Evolutionary conservation across 2,797 vertebrate genomes (phyloP).

Genomic region (Chromis chromis): DNA sequence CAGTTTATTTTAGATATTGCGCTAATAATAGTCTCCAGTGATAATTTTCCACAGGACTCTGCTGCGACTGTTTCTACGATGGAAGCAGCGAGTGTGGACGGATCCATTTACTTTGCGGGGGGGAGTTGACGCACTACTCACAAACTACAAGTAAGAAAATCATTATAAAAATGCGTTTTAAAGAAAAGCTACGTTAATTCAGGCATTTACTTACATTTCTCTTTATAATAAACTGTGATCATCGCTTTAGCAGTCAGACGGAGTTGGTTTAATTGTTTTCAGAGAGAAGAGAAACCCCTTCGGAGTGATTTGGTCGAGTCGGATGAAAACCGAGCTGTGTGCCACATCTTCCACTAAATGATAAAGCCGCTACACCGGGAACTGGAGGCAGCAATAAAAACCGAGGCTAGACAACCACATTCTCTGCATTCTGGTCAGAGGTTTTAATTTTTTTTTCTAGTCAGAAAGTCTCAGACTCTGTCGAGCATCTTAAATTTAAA

Average conservation of each 20-base stretch:
- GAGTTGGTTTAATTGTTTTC: neutral
- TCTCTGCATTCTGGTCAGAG: rapidly evolving
- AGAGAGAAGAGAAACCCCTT: neutral
- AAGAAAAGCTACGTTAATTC: rapidly evolving
- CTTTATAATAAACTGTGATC: rapidly evolving
- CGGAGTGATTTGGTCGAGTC: conserved; percentile 55
- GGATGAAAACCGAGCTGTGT: conserved; percentile 80
- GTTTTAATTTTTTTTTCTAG: neutral
- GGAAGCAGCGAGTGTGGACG: conserved; percentile 70
- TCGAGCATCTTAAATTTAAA: neutral
- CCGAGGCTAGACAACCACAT: neutral
- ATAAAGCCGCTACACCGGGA: conserved; percentile 62
- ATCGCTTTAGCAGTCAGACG: rapidly evolving
- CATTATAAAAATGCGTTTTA: rapidly evolving
- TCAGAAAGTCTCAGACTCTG: neutral
- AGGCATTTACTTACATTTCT: rapidly evolving
- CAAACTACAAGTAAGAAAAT: neutral
- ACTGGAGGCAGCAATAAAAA: conserved; percentile 30
- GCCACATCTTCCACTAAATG: conserved; percentile 79
- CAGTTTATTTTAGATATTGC: conserved; percentile 74
- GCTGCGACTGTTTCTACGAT: conserved; percentile 64
- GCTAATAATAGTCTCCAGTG: conserved; percentile 75
- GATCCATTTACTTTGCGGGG: conserved; percentile 46
- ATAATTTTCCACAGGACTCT: conserved; percentile 78
- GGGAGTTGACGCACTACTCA: neutral